Evolutionary conservation across 2,113 vertebrate genomes (phyloP), one percentile per base, ranked within the genome.

Genomic region (Nansenia antarctica): DNA sequence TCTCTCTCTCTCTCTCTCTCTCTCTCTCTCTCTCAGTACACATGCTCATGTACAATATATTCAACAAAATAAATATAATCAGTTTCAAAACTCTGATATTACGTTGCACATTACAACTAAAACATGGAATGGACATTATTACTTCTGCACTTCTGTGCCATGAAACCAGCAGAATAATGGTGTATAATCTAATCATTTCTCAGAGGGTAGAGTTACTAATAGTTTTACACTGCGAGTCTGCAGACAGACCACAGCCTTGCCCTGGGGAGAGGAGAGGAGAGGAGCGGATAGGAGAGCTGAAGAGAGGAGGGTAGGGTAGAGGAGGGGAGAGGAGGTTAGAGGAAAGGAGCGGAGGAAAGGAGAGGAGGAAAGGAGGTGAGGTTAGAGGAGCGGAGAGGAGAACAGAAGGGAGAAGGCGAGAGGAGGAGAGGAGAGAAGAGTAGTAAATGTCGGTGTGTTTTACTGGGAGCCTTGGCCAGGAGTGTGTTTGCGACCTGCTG

Each of bases 111-210:
- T 81, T 82, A 82, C 82, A 76, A 59, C 75, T 83, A 34, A 70
- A 79, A 85, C 83, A 83, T 72, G 77, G 85, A 87, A 90, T 87
- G 88, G 86, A 88, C 86, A 86, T 87, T 72, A 88, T 84, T 87
- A 86, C 78, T 84, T 88, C 74, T 42, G 71, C 71, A 57, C 82
- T 74, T 76, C 76, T 81, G 83, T 79, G 77, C 81, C 57, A 86
- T 76, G 77, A 87, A 86, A 87, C 84, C 82, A 89, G 71, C 77
- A 74, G 74, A 88, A 86, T 79, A 77, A 75, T 81, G 80, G 82
- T 80, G 76, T 87, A 84, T 86, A 85, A 86, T 88, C 83, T 77
- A 87, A 87, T 90, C 65, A 88, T 86, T 83, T 83, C 73, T 76
- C 77, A 81, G 82, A 86, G 83, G 84, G 80, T 86, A 86, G 76